Percentiles rank a stretch among this genome's conserved stretches.
phyloP scores from a whole-genome alignment of 2,113 vertebrate species.

The Heloderma charlesbogerti region DNA sequence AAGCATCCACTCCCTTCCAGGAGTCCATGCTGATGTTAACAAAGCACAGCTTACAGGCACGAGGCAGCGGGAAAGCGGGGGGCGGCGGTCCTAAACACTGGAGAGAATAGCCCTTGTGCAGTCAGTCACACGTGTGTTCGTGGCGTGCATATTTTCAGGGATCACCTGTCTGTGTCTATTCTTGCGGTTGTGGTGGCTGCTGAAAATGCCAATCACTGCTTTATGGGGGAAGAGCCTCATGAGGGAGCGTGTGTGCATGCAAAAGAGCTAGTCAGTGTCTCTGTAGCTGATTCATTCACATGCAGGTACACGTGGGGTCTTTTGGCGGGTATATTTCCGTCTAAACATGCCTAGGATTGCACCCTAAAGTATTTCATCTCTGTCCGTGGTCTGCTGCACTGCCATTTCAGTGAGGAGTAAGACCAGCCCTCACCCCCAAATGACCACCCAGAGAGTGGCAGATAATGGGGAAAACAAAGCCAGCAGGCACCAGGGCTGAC shows the following conservation, averaged over 20 bases:
- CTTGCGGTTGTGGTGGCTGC: no score
- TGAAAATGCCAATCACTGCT: not conserved
- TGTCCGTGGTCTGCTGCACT: not conserved
- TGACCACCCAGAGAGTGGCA: no score
- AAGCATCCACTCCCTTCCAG: not conserved
- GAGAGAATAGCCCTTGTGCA: not conserved
- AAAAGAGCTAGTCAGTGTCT: not conserved
- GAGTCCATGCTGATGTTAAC: not conserved
- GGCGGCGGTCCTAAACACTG: not conserved
- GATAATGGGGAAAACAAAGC: not conserved
- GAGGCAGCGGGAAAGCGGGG: not conserved
- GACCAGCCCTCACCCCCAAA: not conserved
- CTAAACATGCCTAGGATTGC: no score
- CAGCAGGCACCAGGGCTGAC: no score
- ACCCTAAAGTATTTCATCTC: no score
- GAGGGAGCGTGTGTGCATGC: not conserved
- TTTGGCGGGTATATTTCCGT: no score
- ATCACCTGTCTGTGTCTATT: not conserved
- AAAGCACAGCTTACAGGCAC: not conserved
- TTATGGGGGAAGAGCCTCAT: not conserved
- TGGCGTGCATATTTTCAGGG: not conserved
- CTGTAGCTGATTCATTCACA: not conserved
- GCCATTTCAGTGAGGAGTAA: not conserved
- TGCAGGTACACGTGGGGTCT: not conserved
- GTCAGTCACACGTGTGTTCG: not conserved